Evolutionary conservation across 2,113 vertebrate genomes (phyloP).

Genomic region (Tragelaphus scriptus): DNA sequence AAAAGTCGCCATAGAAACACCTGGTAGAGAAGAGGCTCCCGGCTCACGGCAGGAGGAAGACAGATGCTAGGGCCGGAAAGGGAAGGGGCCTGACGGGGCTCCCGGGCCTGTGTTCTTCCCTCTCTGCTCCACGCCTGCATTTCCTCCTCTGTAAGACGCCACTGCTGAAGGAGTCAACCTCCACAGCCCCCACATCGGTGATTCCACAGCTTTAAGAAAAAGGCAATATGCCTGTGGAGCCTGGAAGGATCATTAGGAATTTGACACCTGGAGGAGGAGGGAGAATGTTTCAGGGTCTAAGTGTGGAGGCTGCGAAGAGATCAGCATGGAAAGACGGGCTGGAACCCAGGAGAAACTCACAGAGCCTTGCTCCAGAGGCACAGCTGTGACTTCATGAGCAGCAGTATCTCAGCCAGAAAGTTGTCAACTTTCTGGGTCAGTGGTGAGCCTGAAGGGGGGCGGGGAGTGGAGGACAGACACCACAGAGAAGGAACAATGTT

Average conservation of each 20-base stretch:
- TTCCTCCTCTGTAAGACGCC: neutral
- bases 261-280: rapidly evolving
- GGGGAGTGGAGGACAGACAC: neutral
- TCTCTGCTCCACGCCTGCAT: rapidly evolving
- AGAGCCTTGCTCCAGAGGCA: rapidly evolving
- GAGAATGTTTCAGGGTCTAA: neutral
- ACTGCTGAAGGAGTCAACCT: rapidly evolving
- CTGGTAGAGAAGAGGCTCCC: neutral
- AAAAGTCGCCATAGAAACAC: neutral
- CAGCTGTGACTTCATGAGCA: neutral
- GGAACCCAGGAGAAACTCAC: neutral
- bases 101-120: rapidly evolving
- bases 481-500: rapidly evolving
- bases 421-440: neutral
- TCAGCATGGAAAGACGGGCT: neutral
- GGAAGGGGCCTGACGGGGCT: neutral
- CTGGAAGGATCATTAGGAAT: neutral
- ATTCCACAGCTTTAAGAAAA: neutral
- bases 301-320: neutral
- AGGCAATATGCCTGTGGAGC: neutral
- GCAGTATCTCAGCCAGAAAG: neutral
- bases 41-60: neutral
- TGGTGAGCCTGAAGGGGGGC: too few relatives aligned
- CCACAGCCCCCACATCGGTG: rapidly evolving
- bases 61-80: rapidly evolving